These are phyloP conservation scores for Calliopsis andreniformis DNA, from an alignment of 1,140 invertebrate species.

Conservation along the genomic window DNA sequence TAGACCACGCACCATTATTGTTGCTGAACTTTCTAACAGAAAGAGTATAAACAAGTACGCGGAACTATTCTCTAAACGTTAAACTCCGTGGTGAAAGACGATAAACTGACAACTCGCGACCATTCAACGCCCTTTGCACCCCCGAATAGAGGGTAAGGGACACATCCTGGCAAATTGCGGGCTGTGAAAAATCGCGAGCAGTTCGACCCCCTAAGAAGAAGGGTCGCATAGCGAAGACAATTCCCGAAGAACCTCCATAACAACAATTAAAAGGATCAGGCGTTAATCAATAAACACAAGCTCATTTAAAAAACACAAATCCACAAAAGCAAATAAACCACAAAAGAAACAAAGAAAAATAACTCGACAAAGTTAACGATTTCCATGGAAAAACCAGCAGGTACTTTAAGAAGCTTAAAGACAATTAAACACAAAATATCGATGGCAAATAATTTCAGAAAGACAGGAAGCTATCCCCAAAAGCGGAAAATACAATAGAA, in stretches of 20 bases:
- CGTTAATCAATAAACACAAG: not conserved
- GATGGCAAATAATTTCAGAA: no score
- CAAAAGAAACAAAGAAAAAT: no score
- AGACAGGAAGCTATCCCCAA: not conserved
- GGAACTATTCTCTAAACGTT: not conserved
- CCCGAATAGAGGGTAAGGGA: conserved; percentile 26
- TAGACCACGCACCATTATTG: no score
- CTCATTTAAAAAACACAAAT: not conserved
- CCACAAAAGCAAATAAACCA: no score
- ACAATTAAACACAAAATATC: no score
- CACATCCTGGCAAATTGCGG: conserved; percentile 72
- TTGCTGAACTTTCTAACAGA: no score
- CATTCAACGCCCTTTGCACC: conserved; percentile 38
- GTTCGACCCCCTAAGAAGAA: conserved; percentile 54
- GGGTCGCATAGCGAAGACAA: conserved; percentile 20
- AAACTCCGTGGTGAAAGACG: not conserved
- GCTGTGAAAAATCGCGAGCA: conserved; percentile 71
- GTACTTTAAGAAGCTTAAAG: no score
- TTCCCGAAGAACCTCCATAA: not conserved
- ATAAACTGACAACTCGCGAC: conserved; percentile 6
- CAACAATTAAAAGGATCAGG: no score
- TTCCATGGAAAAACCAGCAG: not conserved
- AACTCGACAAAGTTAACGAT: not conserved
- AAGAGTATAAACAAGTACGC: no score
- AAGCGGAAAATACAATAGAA: not conserved